A percentile compares a stretch with the other conserved stretches of the same genome.
phyloP scores from a whole-genome alignment of 1,140 invertebrate species.

The Drosophila subpulchrella region DNA sequence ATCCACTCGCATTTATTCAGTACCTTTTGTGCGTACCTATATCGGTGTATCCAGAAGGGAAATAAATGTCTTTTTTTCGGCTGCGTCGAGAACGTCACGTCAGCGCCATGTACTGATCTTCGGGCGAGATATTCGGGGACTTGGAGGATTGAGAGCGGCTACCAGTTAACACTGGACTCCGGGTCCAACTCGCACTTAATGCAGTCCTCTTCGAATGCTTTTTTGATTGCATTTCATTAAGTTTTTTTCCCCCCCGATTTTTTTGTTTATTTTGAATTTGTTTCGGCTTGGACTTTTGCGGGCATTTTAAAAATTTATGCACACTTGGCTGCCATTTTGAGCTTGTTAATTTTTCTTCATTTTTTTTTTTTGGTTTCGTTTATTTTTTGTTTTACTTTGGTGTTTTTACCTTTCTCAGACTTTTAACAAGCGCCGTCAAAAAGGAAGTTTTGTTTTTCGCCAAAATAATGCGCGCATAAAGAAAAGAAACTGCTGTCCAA shows the following conservation, averaged over 20 bases:
- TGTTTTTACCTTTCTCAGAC: constrained; percentile 64
- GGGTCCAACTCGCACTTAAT: constrained; percentile 51
- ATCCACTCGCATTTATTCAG: constrained; percentile 72
- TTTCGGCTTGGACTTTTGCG: constrained; percentile 54
- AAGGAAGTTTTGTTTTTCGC: constrained; percentile 65
- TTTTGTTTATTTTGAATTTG: constrained; percentile 29
- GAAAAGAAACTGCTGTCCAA: constrained; percentile 37
- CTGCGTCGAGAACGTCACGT: constrained; percentile 47
- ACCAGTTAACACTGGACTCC: constrained; percentile 49
- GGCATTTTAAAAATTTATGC: constrained; percentile 79
- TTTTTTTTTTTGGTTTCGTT: constrained; percentile 31
- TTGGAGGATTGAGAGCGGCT: constrained; percentile 24
- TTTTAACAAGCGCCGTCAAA: constrained; percentile 82
- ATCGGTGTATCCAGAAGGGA: constrained; percentile 40
- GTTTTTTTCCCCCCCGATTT: constrained; percentile 15
- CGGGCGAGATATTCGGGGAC: constrained; percentile 54
- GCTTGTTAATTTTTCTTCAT: constrained; percentile 70
- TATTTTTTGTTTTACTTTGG: constrained; percentile 40
- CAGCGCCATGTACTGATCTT: constrained; percentile 74
- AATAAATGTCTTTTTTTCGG: constrained; percentile 62
- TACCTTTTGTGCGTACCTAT: constrained; percentile 54
- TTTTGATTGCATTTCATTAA: constrained; percentile 82
- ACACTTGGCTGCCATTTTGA: constrained; percentile 77
- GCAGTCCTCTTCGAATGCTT: constrained; percentile 72
- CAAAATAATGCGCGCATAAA: constrained; percentile 41